Percentiles rank a stretch among this genome's conserved stretches.
Conservation (phyloP, 2,113 vertebrate genomes). For the Burhinus oedicnemus region DNA sequence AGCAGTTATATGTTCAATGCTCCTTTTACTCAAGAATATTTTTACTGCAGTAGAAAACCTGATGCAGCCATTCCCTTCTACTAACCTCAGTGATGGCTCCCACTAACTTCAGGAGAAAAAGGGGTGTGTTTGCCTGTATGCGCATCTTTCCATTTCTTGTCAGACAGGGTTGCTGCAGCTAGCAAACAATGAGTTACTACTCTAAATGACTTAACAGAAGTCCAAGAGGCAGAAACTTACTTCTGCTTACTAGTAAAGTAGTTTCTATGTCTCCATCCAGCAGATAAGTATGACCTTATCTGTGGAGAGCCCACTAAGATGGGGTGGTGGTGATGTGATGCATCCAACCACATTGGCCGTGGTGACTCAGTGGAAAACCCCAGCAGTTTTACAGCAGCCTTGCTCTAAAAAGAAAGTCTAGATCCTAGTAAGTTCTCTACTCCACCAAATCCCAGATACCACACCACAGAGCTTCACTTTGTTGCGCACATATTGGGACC, state of each 20-base stretch:
- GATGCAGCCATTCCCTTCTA: neutral
- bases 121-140: neutral
- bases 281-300: neutral
- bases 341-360: neutral
- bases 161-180: neutral
- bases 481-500: accelerated
- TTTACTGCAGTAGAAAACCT: too few relatives aligned
- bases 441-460: neutral
- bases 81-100: neutral
- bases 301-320: neutral
- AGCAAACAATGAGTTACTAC: neutral
- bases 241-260: neutral
- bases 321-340: neutral
- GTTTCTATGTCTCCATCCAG: neutral
- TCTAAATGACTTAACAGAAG: neutral
- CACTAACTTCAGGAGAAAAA: neutral
- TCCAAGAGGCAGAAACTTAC: neutral
- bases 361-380: neutral
- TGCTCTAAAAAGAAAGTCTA: neutral
- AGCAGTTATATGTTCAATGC: too few relatives aligned
- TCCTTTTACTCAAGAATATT: too few relatives aligned
- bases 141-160: neutral
- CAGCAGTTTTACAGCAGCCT: neutral
- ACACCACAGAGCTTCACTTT: neutral
- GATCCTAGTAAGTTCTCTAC: neutral